These are phyloP conservation scores for Macrosiphum euphorbiae DNA, from an alignment of 2,888 invertebrate genomes.

Conservation along the genomic window DNA sequence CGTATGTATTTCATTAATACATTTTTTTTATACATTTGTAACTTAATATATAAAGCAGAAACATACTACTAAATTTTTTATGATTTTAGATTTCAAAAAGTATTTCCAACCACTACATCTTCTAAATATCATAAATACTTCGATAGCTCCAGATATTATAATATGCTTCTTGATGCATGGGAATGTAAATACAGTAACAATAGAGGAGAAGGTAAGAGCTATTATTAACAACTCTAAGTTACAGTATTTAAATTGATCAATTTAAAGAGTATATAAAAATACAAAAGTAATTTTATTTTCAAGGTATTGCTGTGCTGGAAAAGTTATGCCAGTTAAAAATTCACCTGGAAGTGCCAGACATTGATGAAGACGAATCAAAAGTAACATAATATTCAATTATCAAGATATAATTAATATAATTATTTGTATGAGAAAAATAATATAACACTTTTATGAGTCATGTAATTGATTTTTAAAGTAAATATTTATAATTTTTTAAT, in stretches of 20 bases:
- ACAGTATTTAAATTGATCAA: background rate
- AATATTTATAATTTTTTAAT: background rate
- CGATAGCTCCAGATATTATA: slow-evolving; percentile 88
- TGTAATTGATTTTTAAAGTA: background rate
- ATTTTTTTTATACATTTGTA: background rate
- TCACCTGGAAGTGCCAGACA: slow-evolving; percentile 76
- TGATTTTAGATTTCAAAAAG: slow-evolving; percentile 78
- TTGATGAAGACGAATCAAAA: slow-evolving; percentile 27
- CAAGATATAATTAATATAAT: background rate
- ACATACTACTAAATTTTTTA: background rate
- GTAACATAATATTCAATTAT: slow-evolving; percentile 41
- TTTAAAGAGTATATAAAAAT: background rate
- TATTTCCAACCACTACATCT: slow-evolving; percentile 85
- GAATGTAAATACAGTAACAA: slow-evolving; percentile 81
- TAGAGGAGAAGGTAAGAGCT: slow-evolving; percentile 76
- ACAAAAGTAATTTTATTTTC: slow-evolving; percentile 34
- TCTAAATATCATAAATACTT: slow-evolving; percentile 86
- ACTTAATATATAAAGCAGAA: background rate
- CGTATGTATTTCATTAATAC: slow-evolving; percentile 68
- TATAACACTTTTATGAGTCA: background rate
- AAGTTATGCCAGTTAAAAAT: slow-evolving; percentile 79
- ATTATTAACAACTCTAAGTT: slow-evolving; percentile 71
- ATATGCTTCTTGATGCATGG: slow-evolving; percentile 93
- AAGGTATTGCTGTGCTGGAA: slow-evolving; percentile 74
- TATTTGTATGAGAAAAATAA: slow-evolving; percentile 8